phyloP scores from a whole-genome alignment of 1,140 invertebrate genomes.

The Macrocentrus cingulum region DNA sequence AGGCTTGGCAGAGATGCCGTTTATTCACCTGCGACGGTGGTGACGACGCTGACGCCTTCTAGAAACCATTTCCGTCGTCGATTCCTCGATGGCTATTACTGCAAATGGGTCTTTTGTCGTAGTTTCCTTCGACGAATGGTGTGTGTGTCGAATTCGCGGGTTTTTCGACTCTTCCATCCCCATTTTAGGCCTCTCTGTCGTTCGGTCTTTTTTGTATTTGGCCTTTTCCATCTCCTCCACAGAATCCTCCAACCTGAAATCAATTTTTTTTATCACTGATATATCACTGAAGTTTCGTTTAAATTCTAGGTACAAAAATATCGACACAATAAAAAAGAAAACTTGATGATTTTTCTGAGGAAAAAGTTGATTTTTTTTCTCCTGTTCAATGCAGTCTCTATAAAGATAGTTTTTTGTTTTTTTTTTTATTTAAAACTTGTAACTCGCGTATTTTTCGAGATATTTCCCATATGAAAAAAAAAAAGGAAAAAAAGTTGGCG shows the following conservation, averaged over 20 bases:
- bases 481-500: too few species aligned
- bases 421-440: too few species aligned
- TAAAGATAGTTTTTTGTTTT: too few species aligned
- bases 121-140: slow-evolving; percentile 8
- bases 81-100: slow-evolving; percentile 31
- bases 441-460: too few species aligned
- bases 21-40: slow-evolving; percentile 40
- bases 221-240: slow-evolving; percentile 32
- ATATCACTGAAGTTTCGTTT: too few species aligned
- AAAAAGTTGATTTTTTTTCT: too few species aligned
- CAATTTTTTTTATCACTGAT: too few species aligned
- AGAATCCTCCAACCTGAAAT: slow-evolving; percentile 33
- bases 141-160: slow-evolving; percentile 7
- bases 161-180: background rate
- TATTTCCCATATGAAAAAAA: too few species aligned
- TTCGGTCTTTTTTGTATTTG: slow-evolving; percentile 1
- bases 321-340: too few species aligned
- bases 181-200: background rate
- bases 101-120: slow-evolving; percentile 25
- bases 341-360: too few species aligned
- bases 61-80: slow-evolving; percentile 24
- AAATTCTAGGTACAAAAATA: too few species aligned
- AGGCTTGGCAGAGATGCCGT: background rate
- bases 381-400: too few species aligned
- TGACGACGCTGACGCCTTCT: slow-evolving; percentile 40